Evolutionary conservation across 2,888 invertebrate species (phyloP).

Genomic region (Drosophila mimetica): DNA sequence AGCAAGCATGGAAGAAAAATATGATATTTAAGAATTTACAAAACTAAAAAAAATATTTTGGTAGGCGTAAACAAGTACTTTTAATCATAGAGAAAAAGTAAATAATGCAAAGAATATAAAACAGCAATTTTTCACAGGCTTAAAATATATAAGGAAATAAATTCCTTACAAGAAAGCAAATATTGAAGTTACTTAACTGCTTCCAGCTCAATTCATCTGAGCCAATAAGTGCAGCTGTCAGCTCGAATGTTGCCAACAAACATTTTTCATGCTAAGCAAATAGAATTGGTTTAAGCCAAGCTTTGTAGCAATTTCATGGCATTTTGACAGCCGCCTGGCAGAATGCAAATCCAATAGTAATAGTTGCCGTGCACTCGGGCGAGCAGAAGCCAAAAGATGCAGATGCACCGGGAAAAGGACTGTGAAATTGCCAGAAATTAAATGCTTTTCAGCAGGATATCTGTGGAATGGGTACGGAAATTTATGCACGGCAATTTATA

Average conservation of each 20-base stretch:
- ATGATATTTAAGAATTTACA: no score
- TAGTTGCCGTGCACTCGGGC: background rate
- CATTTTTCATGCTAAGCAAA: slow-evolving; percentile 28
- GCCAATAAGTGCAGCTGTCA: slow-evolving; percentile 39
- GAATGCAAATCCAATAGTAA: slow-evolving; percentile 24
- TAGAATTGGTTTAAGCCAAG: slow-evolving; percentile 7
- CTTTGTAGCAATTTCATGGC: slow-evolving; percentile 24
- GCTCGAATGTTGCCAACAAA: slow-evolving; percentile 10
- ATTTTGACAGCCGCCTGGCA: slow-evolving; percentile 10
- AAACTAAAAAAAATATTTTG: no score
- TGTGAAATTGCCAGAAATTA: slow-evolving; percentile 29
- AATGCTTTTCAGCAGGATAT: slow-evolving; percentile 32
- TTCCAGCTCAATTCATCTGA: slow-evolving; percentile 17
- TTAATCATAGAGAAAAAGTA: no score
- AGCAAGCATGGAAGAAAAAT: no score
- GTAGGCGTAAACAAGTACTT: no score
- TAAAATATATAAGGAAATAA: background rate
- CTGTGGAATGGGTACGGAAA: background rate
- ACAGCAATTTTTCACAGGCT: no score
- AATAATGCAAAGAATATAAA: no score
- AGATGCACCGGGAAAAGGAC: slow-evolving; percentile 13
- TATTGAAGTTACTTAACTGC: slow-evolving; percentile 2
- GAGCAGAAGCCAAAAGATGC: slow-evolving; percentile 8
- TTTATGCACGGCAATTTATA: slow-evolving; percentile 18
- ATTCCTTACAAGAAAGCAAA: background rate